phyloP scores from a whole-genome alignment of 2,797 vertebrate species.

The Intellagama lesueurii region DNA sequence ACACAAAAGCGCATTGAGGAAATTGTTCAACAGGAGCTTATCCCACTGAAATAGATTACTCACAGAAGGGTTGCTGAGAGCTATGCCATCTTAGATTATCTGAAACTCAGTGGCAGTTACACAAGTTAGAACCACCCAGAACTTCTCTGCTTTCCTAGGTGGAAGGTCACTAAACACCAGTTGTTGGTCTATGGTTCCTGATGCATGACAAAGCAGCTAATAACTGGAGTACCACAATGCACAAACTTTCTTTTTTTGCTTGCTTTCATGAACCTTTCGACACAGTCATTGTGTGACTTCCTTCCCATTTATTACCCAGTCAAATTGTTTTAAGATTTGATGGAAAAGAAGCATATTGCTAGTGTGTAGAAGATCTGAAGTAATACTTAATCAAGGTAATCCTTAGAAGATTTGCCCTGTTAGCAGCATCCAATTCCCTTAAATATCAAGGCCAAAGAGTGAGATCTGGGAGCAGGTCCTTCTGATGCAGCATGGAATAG shows the following conservation, averaged over 20 bases:
- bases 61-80: slow-evolving; percentile 38
- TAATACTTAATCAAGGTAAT: not conserved
- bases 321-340: not conserved
- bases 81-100: slow-evolving; percentile 57
- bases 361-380: not conserved
- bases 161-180: slow-evolving; percentile 58
- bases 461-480: no score
- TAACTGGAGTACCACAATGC: not conserved
- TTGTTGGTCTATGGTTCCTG: slow-evolving; percentile 57
- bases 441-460: no score
- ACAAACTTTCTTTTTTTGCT: not conserved
- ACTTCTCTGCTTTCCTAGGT: slow-evolving; percentile 37
- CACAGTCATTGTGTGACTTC: not conserved
- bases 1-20: slow-evolving; percentile 25
- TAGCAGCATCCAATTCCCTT: no score
- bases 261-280: not conserved
- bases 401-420: no score
- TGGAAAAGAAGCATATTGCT: not conserved
- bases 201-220: slow-evolving; percentile 12
- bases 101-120: slow-evolving; percentile 31
- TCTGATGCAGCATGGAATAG: no score
- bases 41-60: slow-evolving; percentile 52
- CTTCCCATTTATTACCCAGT: not conserved
- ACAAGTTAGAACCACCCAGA: slow-evolving; percentile 40
- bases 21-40: slow-evolving; percentile 57